Evolutionary conservation across 2,888 invertebrate species (phyloP), one percentile per base, ranked within the genome.

Genomic region (Lasioglossum malachurum): DNA sequence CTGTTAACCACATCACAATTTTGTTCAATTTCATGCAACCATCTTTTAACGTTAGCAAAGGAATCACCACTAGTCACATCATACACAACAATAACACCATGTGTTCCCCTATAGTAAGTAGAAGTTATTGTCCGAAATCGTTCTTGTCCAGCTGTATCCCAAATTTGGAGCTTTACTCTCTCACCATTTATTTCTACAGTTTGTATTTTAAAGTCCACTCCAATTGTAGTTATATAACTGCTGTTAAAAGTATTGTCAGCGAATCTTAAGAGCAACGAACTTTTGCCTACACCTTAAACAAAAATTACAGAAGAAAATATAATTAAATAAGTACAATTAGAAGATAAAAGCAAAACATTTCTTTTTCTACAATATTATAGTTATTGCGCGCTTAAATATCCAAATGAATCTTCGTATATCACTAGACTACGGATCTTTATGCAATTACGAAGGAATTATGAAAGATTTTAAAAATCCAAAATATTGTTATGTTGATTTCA

Each of bases 1-100:
- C 98, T 98, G 96, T 99, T 99, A 91, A 99, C 99, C 94, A 99
- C 98, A 96, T 99, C 99, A 97, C 99, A 99, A 96, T 99, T 99
- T 95, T 99, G 98, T 95, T 99, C 99, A 91, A 99, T 99, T 96
- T 99, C 99, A 95, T 99, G 99, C 80, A 99, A 96, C 99, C 99
- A 99, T 95, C 99, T 96, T 95, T 99, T 99, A 3, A 99, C 99
- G 96, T 99, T 99, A 87, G 99, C 99, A 96, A 99, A 99, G 77
- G 99, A 99, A 95, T 99, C 99, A 69, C 99, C 99, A 95, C 98
- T 99, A 88, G 98, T 99, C 78, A 99, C 99, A 96, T 99, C 99
- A 96, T 99, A 99, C 23, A 99, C 99, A 74, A 99, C 99, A 94
- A 99, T 99, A 87, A 99, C 99, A 87, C 99, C 99, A 96, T 99